Evolutionary conservation across 92 coral and sea anemone genomes (phyloP), one percentile per base, ranked within the genome.

Genomic region (Anthopleura xanthogrammica): DNA sequence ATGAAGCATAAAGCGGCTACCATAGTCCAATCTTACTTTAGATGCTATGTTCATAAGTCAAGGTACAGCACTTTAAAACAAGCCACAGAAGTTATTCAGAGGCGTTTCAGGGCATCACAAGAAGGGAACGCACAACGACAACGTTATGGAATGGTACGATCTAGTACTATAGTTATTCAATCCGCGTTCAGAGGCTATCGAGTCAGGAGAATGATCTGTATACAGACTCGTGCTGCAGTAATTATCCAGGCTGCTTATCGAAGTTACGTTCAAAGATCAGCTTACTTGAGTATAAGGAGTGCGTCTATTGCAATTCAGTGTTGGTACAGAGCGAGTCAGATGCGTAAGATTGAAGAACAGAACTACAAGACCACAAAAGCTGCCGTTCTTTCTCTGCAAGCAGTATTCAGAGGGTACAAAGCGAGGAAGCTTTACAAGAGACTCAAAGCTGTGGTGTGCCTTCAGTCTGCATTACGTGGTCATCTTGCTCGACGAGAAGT

Each of bases 401-500:
- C 98, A 52, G 79, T 91, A 13, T 78, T 75, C 62, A 87, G 89
- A 36, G 95, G 95, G 39, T 80, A 85, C 72, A 86, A 77, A 54
- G 90, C 95, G 19, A 88, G 97, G 62, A 76, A 12, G 52, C 64
- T 41, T 57, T 79, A 76, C 83, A 82, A 41, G 74, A 70, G 24
- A 1, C 55, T 89, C n/a, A 83, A 87, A 77, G 95, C 97, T 17
- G 91, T 82, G 24, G 80, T 93, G 5, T 81, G 85, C 14, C 78
- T 93, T 76, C 97, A 93, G 87, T 89, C 94, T 60, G 79, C 85
- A n/a, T 19, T 88, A 11, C 95, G 97, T 71, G 95, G 98, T 23
- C 84, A 71, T 76, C 41, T 65, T 52, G 92, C 86, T 17, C 83
- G 95, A 41, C 79, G 87, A 62, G 86, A 90, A 55, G 76, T 90